Percentiles rank a stretch among this genome's conserved stretches.
These are phyloP conservation scores for Leptobrachium leishanense DNA, from an alignment of 2,113 vertebrate species.

Conservation along the genomic window DNA sequence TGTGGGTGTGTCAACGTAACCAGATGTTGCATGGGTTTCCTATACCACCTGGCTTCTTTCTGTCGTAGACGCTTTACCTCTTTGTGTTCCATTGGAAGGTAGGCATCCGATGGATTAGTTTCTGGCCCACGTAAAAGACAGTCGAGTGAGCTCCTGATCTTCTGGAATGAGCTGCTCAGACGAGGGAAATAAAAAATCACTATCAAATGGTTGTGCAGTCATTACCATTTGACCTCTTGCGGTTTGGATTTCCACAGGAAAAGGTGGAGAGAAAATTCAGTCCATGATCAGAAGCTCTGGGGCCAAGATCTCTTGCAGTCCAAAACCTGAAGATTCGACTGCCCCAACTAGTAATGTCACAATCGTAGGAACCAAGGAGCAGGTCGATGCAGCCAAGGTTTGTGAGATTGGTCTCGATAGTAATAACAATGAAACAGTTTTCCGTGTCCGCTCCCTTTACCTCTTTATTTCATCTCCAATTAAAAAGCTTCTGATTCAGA, in stretches of 20 bases:
- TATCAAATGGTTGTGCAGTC: too few species aligned
- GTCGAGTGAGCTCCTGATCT: too few species aligned
- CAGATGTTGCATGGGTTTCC: too few species aligned
- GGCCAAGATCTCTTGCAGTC: conserved; percentile 73
- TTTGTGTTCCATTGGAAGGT: too few species aligned
- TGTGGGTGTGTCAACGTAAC: too few species aligned
- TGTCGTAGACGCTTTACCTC: too few species aligned
- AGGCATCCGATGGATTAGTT: too few species aligned
- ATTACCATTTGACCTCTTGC: too few species aligned
- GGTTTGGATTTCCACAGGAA: conserved; percentile 64
- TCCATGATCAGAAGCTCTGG: conserved; percentile 78
- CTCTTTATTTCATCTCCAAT: background rate
- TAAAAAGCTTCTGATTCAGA: conserved; percentile 76
- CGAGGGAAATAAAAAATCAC: too few species aligned
- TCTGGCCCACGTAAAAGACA: too few species aligned
- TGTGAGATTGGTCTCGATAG: conserved; percentile 5
- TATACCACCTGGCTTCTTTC: too few species aligned
- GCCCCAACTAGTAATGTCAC: conserved; percentile 64
- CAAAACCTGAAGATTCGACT: conserved; percentile 50
- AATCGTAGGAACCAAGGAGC: conserved; percentile 74
- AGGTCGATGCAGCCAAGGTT: conserved; percentile 82
- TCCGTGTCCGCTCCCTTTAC: background rate
- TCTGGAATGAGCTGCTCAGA: too few species aligned
- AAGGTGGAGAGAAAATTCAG: conserved; percentile 82
- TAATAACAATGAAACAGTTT: background rate